Evolutionary conservation across 2,113 vertebrate genomes (phyloP), one percentile per base, ranked within the genome.

Genomic region (Tursiops truncatus): DNA sequence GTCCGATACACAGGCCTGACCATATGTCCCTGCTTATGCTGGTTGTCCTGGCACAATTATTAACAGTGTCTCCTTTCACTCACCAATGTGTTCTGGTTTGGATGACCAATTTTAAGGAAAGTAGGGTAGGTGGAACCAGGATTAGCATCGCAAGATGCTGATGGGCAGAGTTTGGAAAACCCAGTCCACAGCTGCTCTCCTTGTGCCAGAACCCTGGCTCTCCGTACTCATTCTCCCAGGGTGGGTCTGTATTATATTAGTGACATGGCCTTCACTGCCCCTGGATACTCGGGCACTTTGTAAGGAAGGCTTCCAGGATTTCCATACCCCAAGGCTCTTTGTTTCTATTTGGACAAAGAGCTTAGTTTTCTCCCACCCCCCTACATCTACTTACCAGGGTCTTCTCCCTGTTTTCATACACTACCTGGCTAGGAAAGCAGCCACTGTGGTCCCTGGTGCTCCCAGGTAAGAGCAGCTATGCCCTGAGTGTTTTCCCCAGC

Each of bases 241-340:
- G 44, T 0, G 2, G 50, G 12, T 63, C 14, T 12, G 28, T 0
- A 6, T 5, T 31, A 11, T 33, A 41, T 17, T 33, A 18, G n/a
- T 10, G 56, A 47, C 60, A 20, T 3, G 26, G n/a, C 31, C 41
- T 15, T 60, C 20, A 4, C 26, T 21, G 6, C 4, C 8, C n/a
- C 60, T 7, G 23, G 50, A 7, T 15, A 53, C 41, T 26, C 12
- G 12, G 62, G 71, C n/a, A 8, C 33, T 53, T 33, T 56, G 31
- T 47, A 28, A 50, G 80, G 23, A 68, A 86, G 67, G 7, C 38
- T 67, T 65, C 62, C 0, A 2, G 17, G 58, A n/a, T 18, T 60
- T 25, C 65, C 31, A 21, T n/a, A 74, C 10, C 36, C 56, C 65
- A 58, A 31, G 58, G 6, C 56, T 93, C 70, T 70, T 26, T 21